A percentile compares a stretch with the other conserved stretches of the same genome.
phyloP scores from a whole-genome alignment of 2,797 vertebrate genomes.

The Ptychadena robeensis region DNA sequence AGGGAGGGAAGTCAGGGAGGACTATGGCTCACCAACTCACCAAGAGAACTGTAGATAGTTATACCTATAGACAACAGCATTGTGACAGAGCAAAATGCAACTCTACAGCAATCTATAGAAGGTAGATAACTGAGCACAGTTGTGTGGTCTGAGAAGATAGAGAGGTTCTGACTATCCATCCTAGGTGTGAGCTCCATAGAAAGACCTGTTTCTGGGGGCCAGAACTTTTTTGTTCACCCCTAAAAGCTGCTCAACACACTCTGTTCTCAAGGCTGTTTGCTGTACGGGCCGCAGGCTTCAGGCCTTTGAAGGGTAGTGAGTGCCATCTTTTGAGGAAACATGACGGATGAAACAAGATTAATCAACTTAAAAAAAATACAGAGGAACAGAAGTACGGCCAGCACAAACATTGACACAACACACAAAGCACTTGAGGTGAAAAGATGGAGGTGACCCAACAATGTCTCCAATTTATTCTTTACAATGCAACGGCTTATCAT shows the following conservation, averaged over 20 bases:
- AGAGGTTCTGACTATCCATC: conserved; percentile 8
- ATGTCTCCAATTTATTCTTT: conserved; percentile 20
- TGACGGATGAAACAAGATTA: conserved; percentile 77
- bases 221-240: conserved; percentile 70
- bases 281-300: conserved; percentile 94
- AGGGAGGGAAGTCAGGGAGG: not conserved
- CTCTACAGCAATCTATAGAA: not conserved
- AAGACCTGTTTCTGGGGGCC: not conserved
- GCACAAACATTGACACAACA: conserved; percentile 34
- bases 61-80: not conserved
- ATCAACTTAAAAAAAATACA: conserved; percentile 69
- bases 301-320: conserved; percentile 98
- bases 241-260: conserved; percentile 81
- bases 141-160: not conserved
- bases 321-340: conserved; percentile 97
- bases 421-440: conserved; percentile 26
- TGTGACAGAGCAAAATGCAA: not conserved
- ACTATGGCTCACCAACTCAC: not conserved
- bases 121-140: not conserved
- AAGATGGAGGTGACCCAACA: conserved; percentile 30
- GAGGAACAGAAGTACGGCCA: conserved; percentile 49
- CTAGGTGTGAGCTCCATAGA: not conserved
- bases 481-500: not conserved
- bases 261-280: conserved; percentile 97
- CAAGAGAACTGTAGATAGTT: not conserved